Percentiles rank a stretch among this genome's conserved stretches.
These are phyloP conservation scores for Champsocephalus gunnari DNA, from an alignment of 2,797 vertebrate species.

Conservation along the genomic window DNA sequence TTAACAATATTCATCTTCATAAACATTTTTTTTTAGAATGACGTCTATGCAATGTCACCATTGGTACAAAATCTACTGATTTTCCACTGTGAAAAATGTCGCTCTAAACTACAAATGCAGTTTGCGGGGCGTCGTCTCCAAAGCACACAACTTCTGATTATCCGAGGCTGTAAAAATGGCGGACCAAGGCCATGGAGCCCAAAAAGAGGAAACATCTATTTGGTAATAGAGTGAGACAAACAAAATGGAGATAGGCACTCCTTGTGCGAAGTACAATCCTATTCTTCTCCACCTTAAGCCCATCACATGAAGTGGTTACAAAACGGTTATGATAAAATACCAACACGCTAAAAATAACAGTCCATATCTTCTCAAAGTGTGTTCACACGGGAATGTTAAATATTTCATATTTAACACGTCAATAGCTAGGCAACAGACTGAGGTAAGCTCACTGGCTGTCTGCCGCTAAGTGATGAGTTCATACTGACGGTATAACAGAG, in stretches of 20 bases:
- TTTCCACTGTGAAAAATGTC: conserved; percentile 59
- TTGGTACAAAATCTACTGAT: conserved; percentile 74
- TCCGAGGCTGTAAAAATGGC: conserved; percentile 71
- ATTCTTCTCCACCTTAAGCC: conserved; percentile 52
- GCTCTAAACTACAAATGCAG: conserved; percentile 53
- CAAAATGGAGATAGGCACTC: conserved; percentile 67
- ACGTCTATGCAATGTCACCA: conserved; percentile 67
- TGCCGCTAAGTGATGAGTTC: conserved; percentile 42
- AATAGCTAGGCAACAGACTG: conserved; percentile 49
- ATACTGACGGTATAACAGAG: conserved; percentile 30
- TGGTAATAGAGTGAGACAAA: conserved; percentile 67
- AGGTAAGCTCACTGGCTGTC: conserved; percentile 70
- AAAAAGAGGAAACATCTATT: conserved; percentile 61
- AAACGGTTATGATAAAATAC: conserved; percentile 59
- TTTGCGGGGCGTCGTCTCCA: conserved; percentile 53
- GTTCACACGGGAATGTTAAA: conserved; percentile 52
- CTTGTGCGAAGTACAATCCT: conserved; percentile 70
- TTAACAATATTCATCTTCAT: conserved; percentile 63
- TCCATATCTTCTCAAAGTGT: conserved; percentile 54
- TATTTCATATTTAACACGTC: conserved; percentile 55
- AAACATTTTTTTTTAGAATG: conserved; percentile 58
- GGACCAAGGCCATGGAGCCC: conserved; percentile 48
- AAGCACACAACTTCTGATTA: conserved; percentile 69
- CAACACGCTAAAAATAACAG: conserved; percentile 61
- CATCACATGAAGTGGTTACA: conserved; percentile 70